Conservation (phyloP, 1,140 invertebrate species). For the Arctopsyche grandis region DNA sequence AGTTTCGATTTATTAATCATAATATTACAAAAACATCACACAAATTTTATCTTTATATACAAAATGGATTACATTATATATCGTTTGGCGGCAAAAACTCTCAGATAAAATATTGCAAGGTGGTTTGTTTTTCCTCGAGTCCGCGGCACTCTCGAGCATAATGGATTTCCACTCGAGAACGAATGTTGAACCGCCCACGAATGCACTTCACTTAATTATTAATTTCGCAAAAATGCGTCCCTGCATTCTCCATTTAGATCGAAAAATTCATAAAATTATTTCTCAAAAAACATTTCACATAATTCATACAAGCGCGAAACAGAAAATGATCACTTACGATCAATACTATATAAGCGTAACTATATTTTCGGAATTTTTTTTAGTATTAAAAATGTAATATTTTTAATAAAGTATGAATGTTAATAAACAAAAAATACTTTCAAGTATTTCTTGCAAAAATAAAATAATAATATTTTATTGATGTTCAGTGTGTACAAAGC, state of each 20-base stretch:
- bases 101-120: slow-evolving; percentile 29
- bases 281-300: not conserved
- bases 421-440: too few species aligned
- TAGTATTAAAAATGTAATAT: too few species aligned
- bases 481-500: not conserved
- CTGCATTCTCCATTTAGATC: not conserved
- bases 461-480: not conserved
- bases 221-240: slow-evolving; percentile 34
- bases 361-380: too few species aligned
- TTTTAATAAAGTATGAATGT: too few species aligned
- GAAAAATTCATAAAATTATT: not conserved
- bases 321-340: not conserved
- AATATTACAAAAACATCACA: not conserved
- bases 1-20: not conserved
- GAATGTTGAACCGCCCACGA: slow-evolving; percentile 29
- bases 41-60: not conserved
- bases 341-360: too few species aligned
- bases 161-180: slow-evolving; percentile 47
- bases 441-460: too few species aligned
- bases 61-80: slow-evolving; percentile 1
- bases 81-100: not conserved
- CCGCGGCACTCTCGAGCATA: slow-evolving; percentile 37
- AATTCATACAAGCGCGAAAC: not conserved
- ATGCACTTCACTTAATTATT: slow-evolving; percentile 40
- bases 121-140: slow-evolving; percentile 44